phyloP scores from a whole-genome alignment of 2,113 vertebrate species.

The Carassius gibelio region DNA sequence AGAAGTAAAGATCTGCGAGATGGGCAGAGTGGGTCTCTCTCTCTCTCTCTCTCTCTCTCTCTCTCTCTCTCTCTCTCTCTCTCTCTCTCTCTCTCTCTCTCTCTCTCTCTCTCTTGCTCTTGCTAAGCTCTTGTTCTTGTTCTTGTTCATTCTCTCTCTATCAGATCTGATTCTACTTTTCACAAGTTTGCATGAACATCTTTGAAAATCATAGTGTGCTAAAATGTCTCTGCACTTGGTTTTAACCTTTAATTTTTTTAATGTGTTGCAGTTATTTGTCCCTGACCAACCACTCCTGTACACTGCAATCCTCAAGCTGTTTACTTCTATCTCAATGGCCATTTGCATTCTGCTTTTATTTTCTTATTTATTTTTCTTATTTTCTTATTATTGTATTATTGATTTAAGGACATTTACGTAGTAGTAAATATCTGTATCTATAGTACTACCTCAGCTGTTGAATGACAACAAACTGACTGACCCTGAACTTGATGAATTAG shows the following conservation, averaged over 20 bases:
- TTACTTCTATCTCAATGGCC: not conserved
- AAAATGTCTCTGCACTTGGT: not conserved
- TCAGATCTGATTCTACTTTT: not conserved
- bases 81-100: not conserved
- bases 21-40: constrained; percentile 66
- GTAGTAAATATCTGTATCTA: not conserved
- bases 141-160: constrained; percentile 17
- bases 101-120: not conserved
- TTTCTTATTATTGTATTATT: too few species aligned
- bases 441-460: not conserved
- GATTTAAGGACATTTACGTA: not conserved
- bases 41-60: not conserved
- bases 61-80: not conserved
- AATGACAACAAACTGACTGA: not conserved
- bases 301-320: not conserved
- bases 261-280: not conserved
- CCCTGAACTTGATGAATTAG: not conserved
- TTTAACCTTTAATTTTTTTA: not conserved
- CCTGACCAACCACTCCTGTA: not conserved
- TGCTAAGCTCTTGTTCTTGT: not conserved
- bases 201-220: not conserved
- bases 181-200: not conserved
- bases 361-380: too few species aligned
- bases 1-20: constrained; percentile 90
- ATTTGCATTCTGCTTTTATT: not conserved